These are phyloP conservation scores for Oligia latruncula DNA, from an alignment of 2,888 invertebrate species.

Conservation along the genomic window DNA sequence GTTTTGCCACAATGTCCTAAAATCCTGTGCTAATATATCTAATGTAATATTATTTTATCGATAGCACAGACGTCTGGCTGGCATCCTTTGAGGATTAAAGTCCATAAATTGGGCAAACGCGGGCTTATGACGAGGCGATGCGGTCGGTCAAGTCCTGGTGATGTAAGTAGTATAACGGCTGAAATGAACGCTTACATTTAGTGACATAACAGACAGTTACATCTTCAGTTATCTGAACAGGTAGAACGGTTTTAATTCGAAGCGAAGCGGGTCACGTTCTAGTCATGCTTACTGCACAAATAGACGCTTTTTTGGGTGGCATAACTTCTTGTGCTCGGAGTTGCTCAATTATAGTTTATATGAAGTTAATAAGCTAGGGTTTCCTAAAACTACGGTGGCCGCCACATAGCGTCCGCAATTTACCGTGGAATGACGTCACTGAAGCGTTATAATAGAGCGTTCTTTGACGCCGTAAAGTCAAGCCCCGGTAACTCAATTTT, in stretches of 20 bases:
- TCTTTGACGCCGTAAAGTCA: neutral
- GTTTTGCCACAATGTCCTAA: neutral
- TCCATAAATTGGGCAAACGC: neutral
- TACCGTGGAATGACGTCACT: neutral
- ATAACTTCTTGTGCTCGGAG: slow-evolving; percentile 15
- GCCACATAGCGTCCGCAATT: neutral
- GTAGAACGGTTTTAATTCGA: slow-evolving; percentile 14
- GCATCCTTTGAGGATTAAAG: slow-evolving; percentile 17
- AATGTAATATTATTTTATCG: neutral
- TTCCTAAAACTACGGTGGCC: neutral
- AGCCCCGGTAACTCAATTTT: neutral
- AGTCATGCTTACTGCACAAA: slow-evolving; percentile 22
- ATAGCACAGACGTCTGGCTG: neutral
- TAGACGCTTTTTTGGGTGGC: slow-evolving; percentile 22
- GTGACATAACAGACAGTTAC: slow-evolving; percentile 27
- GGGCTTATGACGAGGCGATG: neutral
- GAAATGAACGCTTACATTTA: slow-evolving; percentile 4
- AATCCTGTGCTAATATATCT: neutral
- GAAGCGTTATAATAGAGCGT: neutral
- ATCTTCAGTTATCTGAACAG: slow-evolving; percentile 8
- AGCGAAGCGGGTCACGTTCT: slow-evolving; percentile 25
- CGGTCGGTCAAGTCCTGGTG: neutral
- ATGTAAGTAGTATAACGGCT: neutral
- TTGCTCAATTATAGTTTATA: neutral
- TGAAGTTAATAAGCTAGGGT: neutral